Percentiles rank a stretch among this genome's conserved stretches.
phyloP scores from a whole-genome alignment of 1,140 invertebrate species.

The Protaetia brevitarsis region DNA sequence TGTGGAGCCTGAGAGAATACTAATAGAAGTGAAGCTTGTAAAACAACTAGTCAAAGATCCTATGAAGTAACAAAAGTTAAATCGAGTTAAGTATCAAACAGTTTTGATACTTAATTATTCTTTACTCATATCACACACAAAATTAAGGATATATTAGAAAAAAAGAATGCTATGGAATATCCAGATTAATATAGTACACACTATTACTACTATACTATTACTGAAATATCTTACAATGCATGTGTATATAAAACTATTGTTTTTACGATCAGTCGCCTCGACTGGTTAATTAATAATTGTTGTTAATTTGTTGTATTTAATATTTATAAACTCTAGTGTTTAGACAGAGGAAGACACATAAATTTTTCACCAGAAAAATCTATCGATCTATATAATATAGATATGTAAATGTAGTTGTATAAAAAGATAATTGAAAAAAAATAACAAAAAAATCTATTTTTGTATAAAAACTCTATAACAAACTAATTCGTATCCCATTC shows the following conservation, averaged over 20 bases:
- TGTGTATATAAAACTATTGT: too few relatives aligned
- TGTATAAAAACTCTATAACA: not conserved
- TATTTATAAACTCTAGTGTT: constrained; percentile 4
- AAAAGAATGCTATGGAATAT: not conserved
- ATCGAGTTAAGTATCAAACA: not conserved
- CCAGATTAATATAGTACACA: not conserved
- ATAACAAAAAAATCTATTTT: constrained; percentile 4
- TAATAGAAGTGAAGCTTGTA: not conserved
- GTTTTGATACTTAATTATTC: too few relatives aligned
- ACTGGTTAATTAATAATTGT: not conserved
- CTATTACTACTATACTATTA: too few relatives aligned
- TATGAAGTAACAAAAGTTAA: not conserved
- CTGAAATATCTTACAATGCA: too few relatives aligned
- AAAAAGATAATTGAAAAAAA: constrained; percentile 3
- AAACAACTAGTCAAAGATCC: constrained; percentile 14
- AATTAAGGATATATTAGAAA: constrained; percentile 3
- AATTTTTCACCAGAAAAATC: not conserved
- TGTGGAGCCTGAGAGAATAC: not conserved
- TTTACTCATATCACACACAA: not conserved
- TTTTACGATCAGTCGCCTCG: not conserved
- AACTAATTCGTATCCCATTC: not conserved
- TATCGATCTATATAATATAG: not conserved
- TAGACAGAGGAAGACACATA: not conserved
- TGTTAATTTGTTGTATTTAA: constrained; percentile 19
- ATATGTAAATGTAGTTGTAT: not conserved